Evolutionary conservation across 2,113 vertebrate species (phyloP).

Genomic region (Promerops cafer): DNA sequence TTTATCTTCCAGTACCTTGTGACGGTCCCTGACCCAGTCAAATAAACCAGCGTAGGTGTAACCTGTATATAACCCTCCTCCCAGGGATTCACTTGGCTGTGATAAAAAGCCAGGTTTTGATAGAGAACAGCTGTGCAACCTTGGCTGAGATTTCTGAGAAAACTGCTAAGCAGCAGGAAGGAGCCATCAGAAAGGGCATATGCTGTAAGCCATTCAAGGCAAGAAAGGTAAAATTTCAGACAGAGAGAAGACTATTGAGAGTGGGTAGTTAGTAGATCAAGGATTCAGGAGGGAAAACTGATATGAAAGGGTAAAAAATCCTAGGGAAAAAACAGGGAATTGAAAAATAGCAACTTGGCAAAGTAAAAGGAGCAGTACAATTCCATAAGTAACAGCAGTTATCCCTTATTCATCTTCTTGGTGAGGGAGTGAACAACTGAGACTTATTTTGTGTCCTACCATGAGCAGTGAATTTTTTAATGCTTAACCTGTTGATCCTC

Average conservation of each 20-base stretch:
- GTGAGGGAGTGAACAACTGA: not conserved
- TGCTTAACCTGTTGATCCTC: not conserved
- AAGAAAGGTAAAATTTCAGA: not conserved
- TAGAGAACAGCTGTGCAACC: not conserved
- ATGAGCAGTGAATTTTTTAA: not conserved
- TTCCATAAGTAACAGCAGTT: not conserved
- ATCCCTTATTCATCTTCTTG: not conserved
- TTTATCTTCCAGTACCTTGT: not conserved
- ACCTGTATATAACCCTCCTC: not conserved
- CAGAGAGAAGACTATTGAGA: not conserved
- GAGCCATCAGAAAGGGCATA: not conserved
- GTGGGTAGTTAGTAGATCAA: not conserved
- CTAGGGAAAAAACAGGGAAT: not conserved
- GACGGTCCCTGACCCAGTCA: not conserved
- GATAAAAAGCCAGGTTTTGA: not conserved
- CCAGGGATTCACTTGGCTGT: not conserved
- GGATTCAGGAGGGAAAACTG: not conserved
- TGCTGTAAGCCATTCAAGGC: not conserved
- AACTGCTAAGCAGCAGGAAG: not conserved
- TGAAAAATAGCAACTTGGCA: not conserved
- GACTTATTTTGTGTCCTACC: not conserved
- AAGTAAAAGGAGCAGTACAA: not conserved
- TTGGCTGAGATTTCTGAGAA: not conserved
- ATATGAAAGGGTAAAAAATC: not conserved
- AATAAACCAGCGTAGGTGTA: not conserved